Evolutionary conservation across 2,888 invertebrate genomes (phyloP).

Genomic region (Euphydryas editha): DNA sequence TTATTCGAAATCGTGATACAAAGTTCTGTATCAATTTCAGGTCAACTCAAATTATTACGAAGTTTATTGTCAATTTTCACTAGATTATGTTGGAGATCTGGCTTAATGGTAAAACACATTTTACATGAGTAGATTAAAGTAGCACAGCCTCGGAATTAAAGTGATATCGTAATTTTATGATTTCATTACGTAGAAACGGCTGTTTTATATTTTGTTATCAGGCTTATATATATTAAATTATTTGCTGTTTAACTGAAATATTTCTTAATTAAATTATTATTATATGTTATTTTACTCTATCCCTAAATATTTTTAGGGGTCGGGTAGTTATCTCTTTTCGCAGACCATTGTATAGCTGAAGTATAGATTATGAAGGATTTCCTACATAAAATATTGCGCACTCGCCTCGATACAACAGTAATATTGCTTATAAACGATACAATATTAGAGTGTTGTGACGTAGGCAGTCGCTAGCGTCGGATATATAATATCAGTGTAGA

Average conservation of each 20-base stretch:
- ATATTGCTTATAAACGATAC: not conserved
- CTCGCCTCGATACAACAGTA: not conserved
- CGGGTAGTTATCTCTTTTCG: not conserved
- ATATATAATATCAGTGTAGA: conserved; percentile 1
- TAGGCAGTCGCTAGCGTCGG: not conserved
- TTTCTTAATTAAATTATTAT: not conserved
- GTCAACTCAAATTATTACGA: too few relatives aligned
- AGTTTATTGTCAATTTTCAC: too few relatives aligned
- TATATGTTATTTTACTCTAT: not conserved
- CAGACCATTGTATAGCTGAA: conserved; percentile 1
- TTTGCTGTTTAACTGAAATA: not conserved
- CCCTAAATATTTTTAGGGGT: not conserved
- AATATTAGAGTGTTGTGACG: not conserved
- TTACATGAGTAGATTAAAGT: not conserved
- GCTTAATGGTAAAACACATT: too few relatives aligned
- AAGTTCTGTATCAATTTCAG: too few relatives aligned
- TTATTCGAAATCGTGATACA: too few relatives aligned
- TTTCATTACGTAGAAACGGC: not conserved
- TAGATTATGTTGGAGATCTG: too few relatives aligned
- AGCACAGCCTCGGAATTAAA: not conserved
- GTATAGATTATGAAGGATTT: conserved; percentile 4
- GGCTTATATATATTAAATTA: not conserved
- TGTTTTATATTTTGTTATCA: not conserved
- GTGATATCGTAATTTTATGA: not conserved
- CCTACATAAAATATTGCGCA: not conserved